Evolutionary conservation across 2,797 vertebrate species (phyloP).

Genomic region (Neosalanx taihuensis): DNA sequence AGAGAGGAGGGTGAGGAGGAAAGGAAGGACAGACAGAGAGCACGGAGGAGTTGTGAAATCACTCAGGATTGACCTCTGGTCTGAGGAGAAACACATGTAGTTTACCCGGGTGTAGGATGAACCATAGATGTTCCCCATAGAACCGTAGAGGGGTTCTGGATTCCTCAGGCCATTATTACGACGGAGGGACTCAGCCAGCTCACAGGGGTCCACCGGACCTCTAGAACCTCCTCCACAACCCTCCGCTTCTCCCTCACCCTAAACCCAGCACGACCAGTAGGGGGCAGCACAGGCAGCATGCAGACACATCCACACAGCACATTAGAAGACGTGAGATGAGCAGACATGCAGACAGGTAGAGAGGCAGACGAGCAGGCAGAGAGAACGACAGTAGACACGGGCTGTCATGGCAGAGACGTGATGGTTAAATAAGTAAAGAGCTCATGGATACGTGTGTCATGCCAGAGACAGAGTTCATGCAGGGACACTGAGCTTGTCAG

Average conservation of each 20-base stretch:
- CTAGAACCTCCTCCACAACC: slow-evolving; percentile 70
- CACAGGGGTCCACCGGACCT: slow-evolving; percentile 76
- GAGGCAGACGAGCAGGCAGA: too few species aligned
- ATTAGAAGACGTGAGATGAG: not conserved
- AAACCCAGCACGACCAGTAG: not conserved
- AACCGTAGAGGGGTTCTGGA: slow-evolving; percentile 73
- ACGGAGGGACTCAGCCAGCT: slow-evolving; percentile 74
- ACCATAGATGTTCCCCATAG: slow-evolving; percentile 77
- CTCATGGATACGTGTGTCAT: too few species aligned
- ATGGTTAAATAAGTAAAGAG: too few species aligned
- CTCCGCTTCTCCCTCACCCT: not conserved
- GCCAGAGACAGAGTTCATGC: too few species aligned
- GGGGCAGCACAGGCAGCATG: not conserved
- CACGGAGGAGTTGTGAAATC: too few species aligned
- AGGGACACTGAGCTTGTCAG: too few species aligned
- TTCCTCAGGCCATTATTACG: slow-evolving; percentile 74
- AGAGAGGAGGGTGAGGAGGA: not conserved
- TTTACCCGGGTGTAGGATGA: slow-evolving; percentile 76
- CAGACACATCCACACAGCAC: not conserved
- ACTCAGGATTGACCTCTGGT: too few species aligned
- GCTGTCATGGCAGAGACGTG: too few species aligned
- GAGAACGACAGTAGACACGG: too few species aligned
- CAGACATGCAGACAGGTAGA: not conserved
- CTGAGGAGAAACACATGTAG: not conserved
- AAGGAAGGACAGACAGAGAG: too few species aligned